Conservation (phyloP, 2,797 vertebrate genomes). For the Malacoctenus gilli region DNA sequence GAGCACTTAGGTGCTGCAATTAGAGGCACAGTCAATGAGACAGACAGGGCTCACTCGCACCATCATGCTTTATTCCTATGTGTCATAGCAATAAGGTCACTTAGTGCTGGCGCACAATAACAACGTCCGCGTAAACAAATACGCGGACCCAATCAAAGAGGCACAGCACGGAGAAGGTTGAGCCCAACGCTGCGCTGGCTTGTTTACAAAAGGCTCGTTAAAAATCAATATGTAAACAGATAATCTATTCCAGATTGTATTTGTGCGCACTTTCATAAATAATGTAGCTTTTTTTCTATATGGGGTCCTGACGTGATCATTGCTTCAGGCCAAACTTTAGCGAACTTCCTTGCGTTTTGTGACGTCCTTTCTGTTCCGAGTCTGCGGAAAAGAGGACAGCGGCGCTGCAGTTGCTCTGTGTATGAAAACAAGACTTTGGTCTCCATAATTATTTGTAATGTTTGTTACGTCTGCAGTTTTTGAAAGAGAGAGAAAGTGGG, state of each 20-base stretch:
- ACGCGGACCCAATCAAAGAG: slow-evolving; percentile 3
- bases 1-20: slow-evolving; percentile 82
- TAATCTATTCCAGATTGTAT: neutral
- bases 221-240: slow-evolving; percentile 22
- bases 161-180: slow-evolving; percentile 1
- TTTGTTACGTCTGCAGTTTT: neutral
- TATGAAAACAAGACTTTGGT: neutral
- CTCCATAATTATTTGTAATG: neutral
- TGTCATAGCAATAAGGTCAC: slow-evolving; percentile 40
- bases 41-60: slow-evolving; percentile 46
- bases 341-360: neutral
- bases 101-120: slow-evolving; percentile 24
- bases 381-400: neutral
- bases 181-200: neutral
- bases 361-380: neutral
- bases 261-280: neutral
- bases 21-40: slow-evolving; percentile 76
- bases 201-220: slow-evolving; percentile 16
- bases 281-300: slow-evolving; percentile 1
- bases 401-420: neutral
- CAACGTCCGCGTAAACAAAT: slow-evolving; percentile 36
- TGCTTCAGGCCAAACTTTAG: neutral
- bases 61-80: slow-evolving; percentile 41
- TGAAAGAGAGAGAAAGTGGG: neutral
- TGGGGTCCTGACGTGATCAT: neutral